phyloP scores from a whole-genome alignment of 2,888 invertebrate species.

The Alloscopus bannaensis region DNA sequence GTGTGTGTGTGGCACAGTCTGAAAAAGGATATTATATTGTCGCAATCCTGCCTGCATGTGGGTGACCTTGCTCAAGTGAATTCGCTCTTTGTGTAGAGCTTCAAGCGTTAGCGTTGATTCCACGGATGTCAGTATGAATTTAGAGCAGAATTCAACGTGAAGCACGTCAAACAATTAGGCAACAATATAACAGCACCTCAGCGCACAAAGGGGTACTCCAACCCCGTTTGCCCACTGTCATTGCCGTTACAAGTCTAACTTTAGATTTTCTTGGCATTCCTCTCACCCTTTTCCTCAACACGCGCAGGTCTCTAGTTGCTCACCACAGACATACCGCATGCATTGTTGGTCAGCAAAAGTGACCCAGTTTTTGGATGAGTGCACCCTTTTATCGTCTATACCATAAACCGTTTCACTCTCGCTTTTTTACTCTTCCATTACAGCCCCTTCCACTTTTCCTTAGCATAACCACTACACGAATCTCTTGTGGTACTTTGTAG shows the following conservation, averaged over 20 bases:
- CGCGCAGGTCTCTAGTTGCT: no score
- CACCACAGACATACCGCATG: neutral
- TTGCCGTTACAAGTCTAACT: slow-evolving; percentile 18
- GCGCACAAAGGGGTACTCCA: neutral
- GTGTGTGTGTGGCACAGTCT: neutral
- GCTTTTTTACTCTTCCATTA: slow-evolving; percentile 24
- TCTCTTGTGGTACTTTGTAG: neutral
- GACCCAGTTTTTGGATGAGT: slow-evolving; percentile 60
- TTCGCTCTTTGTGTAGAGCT: slow-evolving; percentile 8
- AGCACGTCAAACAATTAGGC: slow-evolving; percentile 32
- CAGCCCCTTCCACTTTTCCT: neutral
- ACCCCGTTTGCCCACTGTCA: slow-evolving; percentile 40
- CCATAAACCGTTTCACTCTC: slow-evolving; percentile 21
- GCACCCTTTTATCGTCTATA: slow-evolving; percentile 36
- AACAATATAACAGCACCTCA: slow-evolving; percentile 20
- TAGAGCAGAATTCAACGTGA: slow-evolving; percentile 6
- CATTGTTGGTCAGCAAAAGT: slow-evolving; percentile 42
- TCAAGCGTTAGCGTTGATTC: no score
- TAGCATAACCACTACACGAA: neutral
- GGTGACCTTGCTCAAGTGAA: slow-evolving; percentile 59
- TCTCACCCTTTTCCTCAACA: neutral
- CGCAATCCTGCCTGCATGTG: slow-evolving; percentile 23
- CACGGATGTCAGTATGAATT: slow-evolving; percentile 25
- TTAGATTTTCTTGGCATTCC: neutral
- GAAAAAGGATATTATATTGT: neutral